Conservation (phyloP, 2,888 invertebrate species). For the Drosophila peninsularis region DNA sequence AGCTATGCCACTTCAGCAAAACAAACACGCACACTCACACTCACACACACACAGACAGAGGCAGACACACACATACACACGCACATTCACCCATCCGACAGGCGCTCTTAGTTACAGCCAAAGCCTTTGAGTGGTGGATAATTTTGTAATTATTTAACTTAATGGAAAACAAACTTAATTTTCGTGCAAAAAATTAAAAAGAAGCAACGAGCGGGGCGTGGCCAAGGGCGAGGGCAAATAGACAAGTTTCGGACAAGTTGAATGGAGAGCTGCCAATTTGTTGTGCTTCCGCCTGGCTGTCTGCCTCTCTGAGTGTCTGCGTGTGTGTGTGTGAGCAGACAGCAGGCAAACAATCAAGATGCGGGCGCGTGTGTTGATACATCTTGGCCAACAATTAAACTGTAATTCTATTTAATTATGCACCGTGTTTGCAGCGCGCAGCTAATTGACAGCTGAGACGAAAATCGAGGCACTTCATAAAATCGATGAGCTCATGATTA, state of each 20-base stretch:
- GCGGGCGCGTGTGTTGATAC: constrained; percentile 62
- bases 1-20: constrained; percentile 45
- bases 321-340: constrained; percentile 18
- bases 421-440: constrained; percentile 36
- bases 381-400: constrained; percentile 68
- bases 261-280: constrained; percentile 71
- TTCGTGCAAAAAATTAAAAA: constrained; percentile 64
- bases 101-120: neutral
- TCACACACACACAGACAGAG: constrained; percentile 12
- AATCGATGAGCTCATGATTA: constrained; percentile 61
- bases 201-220: constrained; percentile 43
- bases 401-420: constrained; percentile 75
- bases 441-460: constrained; percentile 64
- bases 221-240: constrained; percentile 10
- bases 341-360: constrained; percentile 30
- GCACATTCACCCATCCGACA: constrained; percentile 3
- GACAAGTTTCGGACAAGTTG: constrained; percentile 58
- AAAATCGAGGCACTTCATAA: constrained; percentile 55
- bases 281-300: constrained; percentile 22
- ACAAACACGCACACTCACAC: constrained; percentile 37
- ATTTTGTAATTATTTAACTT: constrained; percentile 81
- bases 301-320: neutral
- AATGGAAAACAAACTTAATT: constrained; percentile 80
- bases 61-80: neutral
- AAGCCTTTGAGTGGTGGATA: constrained; percentile 71